A percentile compares a stretch with the other conserved stretches of the same genome.
phyloP scores from a whole-genome alignment of 1,140 invertebrate species.

The Drosophila bifasciata region DNA sequence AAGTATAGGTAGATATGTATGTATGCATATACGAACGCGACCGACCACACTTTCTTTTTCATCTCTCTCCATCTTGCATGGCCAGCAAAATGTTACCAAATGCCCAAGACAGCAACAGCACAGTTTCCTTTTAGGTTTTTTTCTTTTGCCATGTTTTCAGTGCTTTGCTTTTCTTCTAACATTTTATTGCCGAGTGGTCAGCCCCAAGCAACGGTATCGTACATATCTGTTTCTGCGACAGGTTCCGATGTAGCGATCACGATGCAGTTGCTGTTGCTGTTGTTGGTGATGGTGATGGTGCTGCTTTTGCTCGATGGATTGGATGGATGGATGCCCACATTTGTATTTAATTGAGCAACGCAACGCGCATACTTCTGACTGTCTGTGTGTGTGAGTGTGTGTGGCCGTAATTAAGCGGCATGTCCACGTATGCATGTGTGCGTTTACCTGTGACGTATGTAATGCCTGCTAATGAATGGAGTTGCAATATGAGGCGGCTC shows the following conservation, averaged over 20 bases:
- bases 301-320: slow-evolving; percentile 41
- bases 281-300: slow-evolving; percentile 35
- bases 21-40: slow-evolving; percentile 43
- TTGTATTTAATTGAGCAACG: slow-evolving; percentile 75
- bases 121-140: slow-evolving; percentile 30
- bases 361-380: slow-evolving; percentile 55
- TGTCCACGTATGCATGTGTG: slow-evolving; percentile 27
- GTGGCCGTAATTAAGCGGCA: slow-evolving; percentile 52
- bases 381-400: slow-evolving; percentile 14
- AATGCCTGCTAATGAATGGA: slow-evolving; percentile 28
- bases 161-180: slow-evolving; percentile 33
- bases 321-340: slow-evolving; percentile 66
- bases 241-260: slow-evolving; percentile 23
- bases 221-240: slow-evolving; percentile 17
- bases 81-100: slow-evolving; percentile 24
- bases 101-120: slow-evolving; percentile 15
- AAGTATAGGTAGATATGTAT: slow-evolving; percentile 5
- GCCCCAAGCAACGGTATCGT: neutral
- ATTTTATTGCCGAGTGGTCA: no score
- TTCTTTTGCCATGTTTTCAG: slow-evolving; percentile 51
- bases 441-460: slow-evolving; percentile 36
- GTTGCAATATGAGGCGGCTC: neutral
- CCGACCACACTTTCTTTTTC: slow-evolving; percentile 77
- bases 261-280: slow-evolving; percentile 12
- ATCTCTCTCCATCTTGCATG: slow-evolving; percentile 48